These are phyloP conservation scores for Lagothrix lagotricha DNA, from an alignment of 2,797 vertebrate genomes.

Conservation along the genomic window DNA sequence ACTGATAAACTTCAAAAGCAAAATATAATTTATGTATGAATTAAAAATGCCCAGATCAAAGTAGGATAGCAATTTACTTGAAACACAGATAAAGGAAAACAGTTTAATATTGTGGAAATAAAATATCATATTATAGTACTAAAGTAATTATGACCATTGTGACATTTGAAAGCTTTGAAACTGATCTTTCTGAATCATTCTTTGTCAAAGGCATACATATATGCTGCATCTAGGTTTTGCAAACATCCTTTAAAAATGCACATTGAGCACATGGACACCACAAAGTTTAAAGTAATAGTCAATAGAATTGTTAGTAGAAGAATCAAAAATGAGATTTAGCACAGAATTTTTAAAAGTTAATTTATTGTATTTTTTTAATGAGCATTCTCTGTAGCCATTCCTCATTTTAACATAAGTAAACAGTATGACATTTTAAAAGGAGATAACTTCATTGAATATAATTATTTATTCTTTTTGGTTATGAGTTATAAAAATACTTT, in stretches of 20 bases:
- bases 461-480: not conserved
- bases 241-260: not conserved
- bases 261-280: not conserved
- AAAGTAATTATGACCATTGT: not conserved
- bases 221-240: not conserved
- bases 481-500: not conserved
- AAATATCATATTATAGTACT: not conserved
- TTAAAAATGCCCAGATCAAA: not conserved
- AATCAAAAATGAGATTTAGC: not conserved
- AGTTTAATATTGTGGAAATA: not conserved
- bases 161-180: not conserved
- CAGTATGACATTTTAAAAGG: not conserved
- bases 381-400: not conserved
- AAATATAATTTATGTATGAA: not conserved
- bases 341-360: not conserved
- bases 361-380: not conserved
- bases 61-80: not conserved
- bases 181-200: not conserved
- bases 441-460: not conserved
- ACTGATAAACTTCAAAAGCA: not conserved
- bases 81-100: not conserved
- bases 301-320: not conserved
- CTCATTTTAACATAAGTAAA: not conserved
- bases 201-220: not conserved
- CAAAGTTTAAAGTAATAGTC: not conserved